A percentile compares a stretch with the other conserved stretches of the same genome.
phyloP scores from a whole-genome alignment of 2,113 vertebrate genomes.

The Carassius carassius region DNA sequence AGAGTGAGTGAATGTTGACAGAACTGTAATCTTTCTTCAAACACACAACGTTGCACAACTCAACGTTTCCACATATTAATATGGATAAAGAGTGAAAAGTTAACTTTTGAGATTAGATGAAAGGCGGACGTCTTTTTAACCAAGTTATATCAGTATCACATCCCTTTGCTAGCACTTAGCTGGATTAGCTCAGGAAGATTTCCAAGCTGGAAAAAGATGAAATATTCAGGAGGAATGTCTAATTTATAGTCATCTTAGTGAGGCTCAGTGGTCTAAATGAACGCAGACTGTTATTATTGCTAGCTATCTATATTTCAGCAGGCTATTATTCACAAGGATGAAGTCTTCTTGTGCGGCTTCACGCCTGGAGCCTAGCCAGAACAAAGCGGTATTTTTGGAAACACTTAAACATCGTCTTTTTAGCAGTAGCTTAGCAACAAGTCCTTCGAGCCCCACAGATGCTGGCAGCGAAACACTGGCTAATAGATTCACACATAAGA shows the following conservation, averaged over 20 bases:
- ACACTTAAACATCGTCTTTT: constrained; percentile 52
- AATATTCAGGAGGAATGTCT: constrained; percentile 37
- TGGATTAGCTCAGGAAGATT: constrained; percentile 53
- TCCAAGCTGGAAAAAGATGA: constrained; percentile 11
- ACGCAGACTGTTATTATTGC: constrained; percentile 40
- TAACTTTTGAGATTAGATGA: constrained; percentile 21
- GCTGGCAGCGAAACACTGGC: neutral
- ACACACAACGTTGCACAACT: neutral
- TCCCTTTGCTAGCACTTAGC: constrained; percentile 5
- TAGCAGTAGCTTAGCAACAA: constrained; percentile 63
- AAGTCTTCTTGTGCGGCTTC: constrained; percentile 29
- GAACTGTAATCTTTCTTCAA: neutral
- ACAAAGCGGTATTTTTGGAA: constrained; percentile 56
- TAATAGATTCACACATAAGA: constrained; percentile 18
- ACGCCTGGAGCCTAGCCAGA: constrained; percentile 34
- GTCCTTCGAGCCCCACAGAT: constrained; percentile 40
- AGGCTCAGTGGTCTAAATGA: constrained; percentile 28
- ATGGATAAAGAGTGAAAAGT: neutral
- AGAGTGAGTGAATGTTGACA: too few relatives aligned
- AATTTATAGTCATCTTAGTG: constrained; percentile 27
- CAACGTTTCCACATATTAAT: neutral
- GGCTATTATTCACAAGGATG: constrained; percentile 36
- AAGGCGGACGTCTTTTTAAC: neutral
- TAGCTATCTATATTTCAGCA: constrained; percentile 56
- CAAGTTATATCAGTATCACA: neutral